A percentile compares a stretch with the other conserved stretches of the same genome.
phyloP scores from a whole-genome alignment of 2,113 vertebrate genomes.

The Okapia johnstoni region DNA sequence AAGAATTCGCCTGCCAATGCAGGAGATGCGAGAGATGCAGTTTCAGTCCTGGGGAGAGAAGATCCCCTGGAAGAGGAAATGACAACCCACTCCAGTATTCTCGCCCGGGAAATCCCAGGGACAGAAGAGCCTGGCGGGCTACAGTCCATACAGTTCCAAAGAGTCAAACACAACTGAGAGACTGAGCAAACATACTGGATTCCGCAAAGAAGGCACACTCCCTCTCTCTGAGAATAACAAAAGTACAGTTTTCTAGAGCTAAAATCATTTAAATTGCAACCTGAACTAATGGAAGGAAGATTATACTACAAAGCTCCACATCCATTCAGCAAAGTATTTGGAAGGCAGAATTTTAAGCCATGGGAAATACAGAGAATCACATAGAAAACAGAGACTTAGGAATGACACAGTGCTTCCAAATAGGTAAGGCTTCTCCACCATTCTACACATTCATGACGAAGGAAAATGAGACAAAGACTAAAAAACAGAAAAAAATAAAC shows the following conservation, averaged over 20 bases:
- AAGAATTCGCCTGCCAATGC: not conserved
- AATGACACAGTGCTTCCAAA: not conserved
- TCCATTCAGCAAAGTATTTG: not conserved
- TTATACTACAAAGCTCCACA: not conserved
- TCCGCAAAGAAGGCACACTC: not conserved
- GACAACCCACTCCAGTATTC: not conserved
- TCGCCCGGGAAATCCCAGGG: not conserved
- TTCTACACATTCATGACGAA: not conserved
- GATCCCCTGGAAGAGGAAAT: not conserved
- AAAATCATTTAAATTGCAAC: not conserved
- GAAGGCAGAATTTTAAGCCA: constrained; percentile 1
- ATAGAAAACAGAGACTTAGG: not conserved
- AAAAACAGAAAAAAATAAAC: not conserved
- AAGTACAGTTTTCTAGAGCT: not conserved
- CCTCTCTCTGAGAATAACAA: not conserved
- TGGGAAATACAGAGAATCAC: not conserved
- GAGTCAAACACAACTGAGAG: not conserved
- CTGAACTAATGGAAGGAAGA: not conserved
- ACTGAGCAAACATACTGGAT: not conserved
- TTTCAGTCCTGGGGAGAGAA: not conserved
- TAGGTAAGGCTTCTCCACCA: not conserved
- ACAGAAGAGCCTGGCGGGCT: not conserved
- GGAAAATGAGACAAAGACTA: not conserved
- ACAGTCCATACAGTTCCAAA: not conserved
- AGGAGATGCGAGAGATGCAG: not conserved